Percentiles rank a stretch among this genome's conserved stretches.
These are phyloP conservation scores for Falco biarmicus DNA, from an alignment of 2,797 vertebrate species.

Conservation along the genomic window DNA sequence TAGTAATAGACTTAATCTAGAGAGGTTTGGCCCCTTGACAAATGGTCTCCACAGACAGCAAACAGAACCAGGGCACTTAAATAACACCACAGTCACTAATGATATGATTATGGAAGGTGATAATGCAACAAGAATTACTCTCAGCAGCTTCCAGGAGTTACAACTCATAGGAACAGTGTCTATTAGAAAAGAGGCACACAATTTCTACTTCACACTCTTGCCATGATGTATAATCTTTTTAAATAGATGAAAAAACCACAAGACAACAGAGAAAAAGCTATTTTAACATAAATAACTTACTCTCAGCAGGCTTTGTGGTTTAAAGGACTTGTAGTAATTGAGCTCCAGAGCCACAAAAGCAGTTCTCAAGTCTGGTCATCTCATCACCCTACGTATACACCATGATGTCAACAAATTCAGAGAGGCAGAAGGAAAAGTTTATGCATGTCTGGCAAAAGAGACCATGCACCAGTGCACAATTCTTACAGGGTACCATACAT, in stretches of 20 bases:
- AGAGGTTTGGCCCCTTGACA: conserved; percentile 38
- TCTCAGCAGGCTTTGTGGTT: neutral
- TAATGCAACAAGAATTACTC: conserved; percentile 57
- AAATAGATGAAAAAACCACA: neutral
- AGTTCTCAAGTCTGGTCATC: neutral
- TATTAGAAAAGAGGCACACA: neutral
- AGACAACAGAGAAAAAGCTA: neutral
- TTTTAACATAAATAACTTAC: conserved; percentile 1
- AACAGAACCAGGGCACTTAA: conserved; percentile 51
- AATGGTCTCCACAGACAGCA: conserved; percentile 35
- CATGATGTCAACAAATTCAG: neutral
- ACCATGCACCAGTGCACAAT: neutral
- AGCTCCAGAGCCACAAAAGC: conserved; percentile 13
- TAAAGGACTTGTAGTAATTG: neutral
- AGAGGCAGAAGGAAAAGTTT: neutral
- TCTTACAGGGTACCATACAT: neutral
- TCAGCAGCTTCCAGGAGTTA: conserved; percentile 44
- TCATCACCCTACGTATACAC: neutral
- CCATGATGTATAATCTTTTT: neutral
- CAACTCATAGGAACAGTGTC: neutral
- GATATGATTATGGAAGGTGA: conserved; percentile 58
- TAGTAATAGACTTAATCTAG: neutral
- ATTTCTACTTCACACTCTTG: neutral
- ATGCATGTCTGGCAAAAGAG: neutral
- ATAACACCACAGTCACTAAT: conserved; percentile 46